Evolutionary conservation across 2,888 invertebrate genomes (phyloP), one percentile per base, ranked within the genome.

Genomic region (Anthrax anthrax): DNA sequence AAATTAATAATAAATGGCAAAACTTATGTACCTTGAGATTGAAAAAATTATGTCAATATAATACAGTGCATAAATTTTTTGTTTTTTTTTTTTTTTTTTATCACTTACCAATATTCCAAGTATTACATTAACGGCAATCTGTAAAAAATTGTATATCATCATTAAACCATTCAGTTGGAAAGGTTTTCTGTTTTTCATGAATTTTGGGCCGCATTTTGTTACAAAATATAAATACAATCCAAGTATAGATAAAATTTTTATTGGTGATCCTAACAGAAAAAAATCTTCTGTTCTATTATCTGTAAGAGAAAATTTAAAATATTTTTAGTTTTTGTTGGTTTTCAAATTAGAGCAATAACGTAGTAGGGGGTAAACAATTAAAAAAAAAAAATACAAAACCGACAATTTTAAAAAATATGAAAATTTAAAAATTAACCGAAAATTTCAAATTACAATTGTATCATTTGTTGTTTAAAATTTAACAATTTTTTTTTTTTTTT

Each of bases 211-310:
- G 59, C 78, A 70, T 57, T 76, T 75, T 23, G 77, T 67, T 1
- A 87, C 80, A 55, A 86, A 78, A 55, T 78, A 71, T 14, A 87
- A 67, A 60, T 90, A 90, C 0, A 72, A 47, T 1, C 65, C 62
- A 8, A 78, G 63, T n/a, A 85, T 53, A 0, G 64, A 42, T 1
- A 80, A 3, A 0, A 73, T 72, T 46, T 80, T 77, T 60, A 76
- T 73, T 4, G 86, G 81, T 36, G 78, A 76, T 1, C 74, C 70
- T 57, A 83, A 75, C 36, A 89, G 61, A 3, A 78, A 73, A 74
- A 78, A 81, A 45, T 72, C 66, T 50, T 77, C 76, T 9, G 81
- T 79, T 48, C 64, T 59, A n/a, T 64, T 62, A 57, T 62, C 62
- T 43, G 42, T 47, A 32, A 32, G 12, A 23, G 23, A 23, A 23